Evolutionary conservation across 2,888 invertebrate genomes (phyloP).

Genomic region (Drosophila rellima): DNA sequence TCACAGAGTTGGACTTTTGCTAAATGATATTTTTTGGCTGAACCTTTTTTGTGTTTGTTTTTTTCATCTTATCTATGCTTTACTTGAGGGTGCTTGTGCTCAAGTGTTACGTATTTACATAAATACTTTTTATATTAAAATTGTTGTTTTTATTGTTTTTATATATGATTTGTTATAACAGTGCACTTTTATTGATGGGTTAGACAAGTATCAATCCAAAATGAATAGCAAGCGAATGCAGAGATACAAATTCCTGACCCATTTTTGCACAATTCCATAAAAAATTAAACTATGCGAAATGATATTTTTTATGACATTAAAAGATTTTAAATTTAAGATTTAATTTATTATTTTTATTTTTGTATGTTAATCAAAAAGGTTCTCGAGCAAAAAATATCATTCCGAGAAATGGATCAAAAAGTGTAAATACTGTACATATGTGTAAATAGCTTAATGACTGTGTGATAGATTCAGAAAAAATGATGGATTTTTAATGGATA

Average conservation of each 20-base stretch:
- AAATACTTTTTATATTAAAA: constrained; percentile 15
- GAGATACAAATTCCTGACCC: constrained; percentile 64
- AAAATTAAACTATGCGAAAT: constrained; percentile 55
- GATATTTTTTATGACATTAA: constrained; percentile 62
- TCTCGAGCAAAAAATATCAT: constrained; percentile 85
- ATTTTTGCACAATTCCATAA: constrained; percentile 43
- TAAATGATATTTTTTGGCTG: constrained; percentile 84
- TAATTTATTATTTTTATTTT: constrained; percentile 37
- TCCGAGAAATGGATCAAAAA: constrained; percentile 85
- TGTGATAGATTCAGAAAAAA: constrained; percentile 37
- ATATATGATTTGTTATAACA: constrained; percentile 37
- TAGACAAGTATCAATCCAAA: constrained; percentile 31
- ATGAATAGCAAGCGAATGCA: constrained; percentile 61
- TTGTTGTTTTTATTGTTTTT: constrained; percentile 29
- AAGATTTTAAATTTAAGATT: constrained; percentile 2
- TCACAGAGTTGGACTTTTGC: neutral
- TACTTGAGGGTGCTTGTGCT: constrained; percentile 57
- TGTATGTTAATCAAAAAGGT: constrained; percentile 70
- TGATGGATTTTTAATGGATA: constrained; percentile 14
- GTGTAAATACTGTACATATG: constrained; percentile 16
- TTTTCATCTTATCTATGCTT: constrained; percentile 5
- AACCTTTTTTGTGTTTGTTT: constrained; percentile 67
- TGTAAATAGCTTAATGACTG: constrained; percentile 35
- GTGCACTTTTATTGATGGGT: constrained; percentile 41
- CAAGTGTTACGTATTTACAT: constrained; percentile 32